phyloP scores from a whole-genome alignment of 1,140 invertebrate genomes.

The Scaptomyza hsui region DNA sequence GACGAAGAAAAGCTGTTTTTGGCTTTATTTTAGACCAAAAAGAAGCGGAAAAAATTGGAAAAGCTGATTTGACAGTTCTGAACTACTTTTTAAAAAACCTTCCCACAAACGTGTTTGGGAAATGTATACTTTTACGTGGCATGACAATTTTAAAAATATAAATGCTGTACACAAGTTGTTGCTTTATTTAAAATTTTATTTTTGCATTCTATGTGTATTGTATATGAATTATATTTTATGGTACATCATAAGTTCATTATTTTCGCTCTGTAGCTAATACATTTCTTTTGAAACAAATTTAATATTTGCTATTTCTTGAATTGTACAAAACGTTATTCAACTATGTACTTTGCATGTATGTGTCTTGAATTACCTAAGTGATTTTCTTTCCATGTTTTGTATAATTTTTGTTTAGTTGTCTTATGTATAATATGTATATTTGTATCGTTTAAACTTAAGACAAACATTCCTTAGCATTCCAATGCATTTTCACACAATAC shows the following conservation, averaged over 20 bases:
- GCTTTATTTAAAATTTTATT: constrained; percentile 72
- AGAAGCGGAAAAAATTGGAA: too few relatives aligned
- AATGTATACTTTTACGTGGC: too few relatives aligned
- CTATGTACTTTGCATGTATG: constrained; percentile 20
- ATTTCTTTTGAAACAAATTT: constrained; percentile 28
- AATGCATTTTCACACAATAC: constrained; percentile 58
- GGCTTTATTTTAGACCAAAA: too few relatives aligned
- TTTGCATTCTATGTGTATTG: constrained; percentile 50
- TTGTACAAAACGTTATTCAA: constrained; percentile 32
- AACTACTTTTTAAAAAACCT: too few relatives aligned
- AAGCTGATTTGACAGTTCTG: too few relatives aligned
- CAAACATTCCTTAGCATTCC: constrained; percentile 53
- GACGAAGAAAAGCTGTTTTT: too few relatives aligned
- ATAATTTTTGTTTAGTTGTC: constrained; percentile 7
- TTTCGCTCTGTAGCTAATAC: constrained; percentile 32
- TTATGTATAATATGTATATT: constrained; percentile 36
- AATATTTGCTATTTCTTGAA: constrained; percentile 23
- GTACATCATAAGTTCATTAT: constrained; percentile 41
- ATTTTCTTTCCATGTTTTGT: constrained; percentile 5
- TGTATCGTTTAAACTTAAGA: constrained; percentile 48
- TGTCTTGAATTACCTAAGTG: constrained; percentile 26
- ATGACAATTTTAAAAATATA: too few relatives aligned
- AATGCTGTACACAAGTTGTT: constrained; percentile 4
- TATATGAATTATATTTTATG: constrained; percentile 59
- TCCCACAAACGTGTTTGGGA: too few relatives aligned